Evolutionary conservation across 2,888 invertebrate species (phyloP), one percentile per base, ranked within the genome.

Genomic region (Lepas anatifera): DNA sequence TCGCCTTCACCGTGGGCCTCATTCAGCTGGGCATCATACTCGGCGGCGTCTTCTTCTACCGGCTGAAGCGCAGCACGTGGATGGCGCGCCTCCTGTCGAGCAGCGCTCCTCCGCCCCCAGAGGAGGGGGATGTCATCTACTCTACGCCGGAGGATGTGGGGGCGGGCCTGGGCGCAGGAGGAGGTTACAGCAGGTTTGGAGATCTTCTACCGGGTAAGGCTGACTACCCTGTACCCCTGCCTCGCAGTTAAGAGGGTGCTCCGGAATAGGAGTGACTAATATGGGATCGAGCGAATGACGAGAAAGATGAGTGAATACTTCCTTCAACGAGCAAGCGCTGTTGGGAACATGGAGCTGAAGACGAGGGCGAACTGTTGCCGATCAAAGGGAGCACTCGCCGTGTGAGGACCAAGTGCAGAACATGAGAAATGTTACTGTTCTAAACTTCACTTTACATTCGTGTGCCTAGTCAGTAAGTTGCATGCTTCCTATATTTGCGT

Each of bases 21-120:
- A 73, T 78, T 41, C 77, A 76, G 10, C 76, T 78, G 22, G 71
- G 78, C 18, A 73, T 78, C 7, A 74, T 79, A 39, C 77, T 79
- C 72, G 77, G 77, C 22, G 78, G 78, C 70, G 75, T 76, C 73
- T 75, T 77, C 73, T 79, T 79, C 72, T 79, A 79, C 73, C 76
- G 78, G 64, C 75, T 75, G 66, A 77, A 77, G 70, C 77, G 77
- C 73, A 74, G 77, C 46, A 75, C 76, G 63, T 79, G 79, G 79
- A 58, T 43, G 10, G 50, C n/a, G 25, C 25, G 25, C 2, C 73
- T 74, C 32, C 77, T 77, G 71, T 66, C 72, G 37, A 67, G 71
- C 27, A 67, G 68, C 70, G 74, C 72, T 67, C 71, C 71, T 25
- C 73, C 73, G 63, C 75, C 73, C 70, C 68, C 71, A 1, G 41